Percentiles rank a stretch among this genome's conserved stretches.
Evolutionary conservation across 2,797 vertebrate species (phyloP).

Genomic region (Lates japonicus): DNA sequence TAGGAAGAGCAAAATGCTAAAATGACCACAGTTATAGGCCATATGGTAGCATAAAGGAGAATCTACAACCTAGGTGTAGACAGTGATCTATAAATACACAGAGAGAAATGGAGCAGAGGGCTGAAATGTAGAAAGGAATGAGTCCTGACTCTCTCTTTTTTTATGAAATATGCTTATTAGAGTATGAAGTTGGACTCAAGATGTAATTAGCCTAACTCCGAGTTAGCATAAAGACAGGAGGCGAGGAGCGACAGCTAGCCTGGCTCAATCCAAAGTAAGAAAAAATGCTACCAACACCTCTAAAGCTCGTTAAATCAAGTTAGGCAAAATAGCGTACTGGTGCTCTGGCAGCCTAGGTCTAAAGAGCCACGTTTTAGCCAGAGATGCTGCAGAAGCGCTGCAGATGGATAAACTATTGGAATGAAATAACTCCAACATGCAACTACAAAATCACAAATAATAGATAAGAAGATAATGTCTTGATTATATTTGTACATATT

Average conservation of each 20-base stretch:
- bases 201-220: not conserved
- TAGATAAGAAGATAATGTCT: no score
- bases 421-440: no score
- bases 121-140: not conserved
- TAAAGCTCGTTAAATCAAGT: not conserved
- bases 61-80: slow-evolving; percentile 28
- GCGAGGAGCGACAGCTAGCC: not conserved
- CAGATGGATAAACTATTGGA: no score
- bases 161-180: slow-evolving; percentile 9
- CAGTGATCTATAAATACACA: slow-evolving; percentile 21
- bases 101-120: not conserved
- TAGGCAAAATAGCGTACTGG: not conserved
- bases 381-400: not conserved
- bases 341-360: not conserved
- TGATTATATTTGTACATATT: no score
- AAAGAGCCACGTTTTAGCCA: not conserved
- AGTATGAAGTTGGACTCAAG: not conserved
- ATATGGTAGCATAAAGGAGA: slow-evolving; percentile 41
- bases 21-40: slow-evolving; percentile 39
- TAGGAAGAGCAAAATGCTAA: slow-evolving; percentile 24
- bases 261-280: not conserved
- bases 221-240: not conserved
- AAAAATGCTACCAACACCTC: not conserved
- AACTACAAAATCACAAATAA: no score
- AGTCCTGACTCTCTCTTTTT: not conserved